phyloP scores from a whole-genome alignment of 2,888 invertebrate species.

The Branchipolynoe longqiensis region DNA sequence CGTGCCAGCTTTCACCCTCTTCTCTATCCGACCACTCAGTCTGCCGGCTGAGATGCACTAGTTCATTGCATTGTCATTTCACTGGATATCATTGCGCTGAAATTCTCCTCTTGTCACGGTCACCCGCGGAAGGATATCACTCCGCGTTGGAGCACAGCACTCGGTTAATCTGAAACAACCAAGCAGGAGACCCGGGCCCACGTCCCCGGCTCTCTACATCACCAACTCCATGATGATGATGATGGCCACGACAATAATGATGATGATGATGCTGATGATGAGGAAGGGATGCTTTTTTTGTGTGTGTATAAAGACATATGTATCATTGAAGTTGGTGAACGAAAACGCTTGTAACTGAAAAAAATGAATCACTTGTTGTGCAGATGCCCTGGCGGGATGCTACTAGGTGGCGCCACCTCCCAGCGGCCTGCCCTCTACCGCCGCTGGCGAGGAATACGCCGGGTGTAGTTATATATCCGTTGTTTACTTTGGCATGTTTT shows the following conservation, averaged over 20 bases:
- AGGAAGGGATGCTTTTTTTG: slow-evolving; percentile 41
- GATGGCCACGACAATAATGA: too few relatives aligned
- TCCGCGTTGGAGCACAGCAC: slow-evolving; percentile 19
- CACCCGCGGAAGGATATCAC: slow-evolving; percentile 4
- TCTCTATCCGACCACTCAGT: slow-evolving; percentile 11
- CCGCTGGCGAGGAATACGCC: background rate
- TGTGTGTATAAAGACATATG: slow-evolving; percentile 39
- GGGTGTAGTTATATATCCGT: slow-evolving; percentile 2
- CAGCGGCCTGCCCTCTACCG: background rate
- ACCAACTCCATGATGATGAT: too few relatives aligned
- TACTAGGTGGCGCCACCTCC: too few relatives aligned
- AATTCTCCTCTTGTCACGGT: slow-evolving; percentile 21
- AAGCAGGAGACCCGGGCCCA: too few relatives aligned
- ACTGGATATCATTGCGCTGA: slow-evolving; percentile 36
- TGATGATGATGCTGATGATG: too few relatives aligned
- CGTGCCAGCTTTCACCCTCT: slow-evolving; percentile 28
- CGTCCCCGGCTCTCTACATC: too few relatives aligned
- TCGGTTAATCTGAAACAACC: background rate
- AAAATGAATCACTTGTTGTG: too few relatives aligned
- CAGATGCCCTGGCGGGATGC: too few relatives aligned
- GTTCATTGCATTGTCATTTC: slow-evolving; percentile 39
- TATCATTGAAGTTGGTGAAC: slow-evolving; percentile 26
- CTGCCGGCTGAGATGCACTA: background rate
- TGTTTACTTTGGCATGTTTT: slow-evolving; percentile 2
- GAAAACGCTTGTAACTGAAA: background rate